Evolutionary conservation across 2,113 vertebrate species (phyloP).

Genomic region (Tilapia sparmanii): DNA sequence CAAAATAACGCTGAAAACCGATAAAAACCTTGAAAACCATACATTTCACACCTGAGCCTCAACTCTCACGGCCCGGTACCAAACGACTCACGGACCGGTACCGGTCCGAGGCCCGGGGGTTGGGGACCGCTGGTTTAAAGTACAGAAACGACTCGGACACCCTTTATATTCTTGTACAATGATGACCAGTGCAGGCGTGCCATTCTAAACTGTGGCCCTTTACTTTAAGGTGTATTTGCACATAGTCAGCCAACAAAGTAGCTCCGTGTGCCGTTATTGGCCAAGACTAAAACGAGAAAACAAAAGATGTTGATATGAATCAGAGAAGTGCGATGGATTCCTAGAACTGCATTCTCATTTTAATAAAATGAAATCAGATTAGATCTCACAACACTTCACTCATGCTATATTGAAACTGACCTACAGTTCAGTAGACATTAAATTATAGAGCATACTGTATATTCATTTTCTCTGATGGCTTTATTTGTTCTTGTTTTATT

Average conservation of each 20-base stretch:
- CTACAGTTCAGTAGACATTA: constrained; percentile 38
- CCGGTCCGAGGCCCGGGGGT: too few relatives aligned
- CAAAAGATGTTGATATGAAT: constrained; percentile 36
- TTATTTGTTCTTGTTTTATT: background rate
- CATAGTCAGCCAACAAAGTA: background rate
- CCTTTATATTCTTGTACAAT: background rate
- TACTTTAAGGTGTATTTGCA: background rate
- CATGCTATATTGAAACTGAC: constrained; percentile 67
- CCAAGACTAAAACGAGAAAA: background rate
- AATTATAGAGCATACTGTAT: constrained; percentile 28
- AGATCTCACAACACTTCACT: constrained; percentile 56
- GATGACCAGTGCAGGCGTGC: background rate
- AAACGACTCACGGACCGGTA: too few relatives aligned
- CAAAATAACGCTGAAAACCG: too few relatives aligned
- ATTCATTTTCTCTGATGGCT: background rate
- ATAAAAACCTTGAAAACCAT: too few relatives aligned
- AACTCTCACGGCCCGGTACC: too few relatives aligned
- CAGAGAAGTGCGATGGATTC: constrained; percentile 45
- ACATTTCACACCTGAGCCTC: too few relatives aligned
- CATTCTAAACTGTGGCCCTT: background rate
- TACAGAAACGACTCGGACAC: background rate
- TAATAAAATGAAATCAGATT: constrained; percentile 62
- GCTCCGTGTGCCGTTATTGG: background rate
- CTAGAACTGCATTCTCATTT: constrained; percentile 52
- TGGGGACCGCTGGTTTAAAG: background rate